phyloP scores from a whole-genome alignment of 2,797 vertebrate genomes.

The Babyrousa celebensis region DNA sequence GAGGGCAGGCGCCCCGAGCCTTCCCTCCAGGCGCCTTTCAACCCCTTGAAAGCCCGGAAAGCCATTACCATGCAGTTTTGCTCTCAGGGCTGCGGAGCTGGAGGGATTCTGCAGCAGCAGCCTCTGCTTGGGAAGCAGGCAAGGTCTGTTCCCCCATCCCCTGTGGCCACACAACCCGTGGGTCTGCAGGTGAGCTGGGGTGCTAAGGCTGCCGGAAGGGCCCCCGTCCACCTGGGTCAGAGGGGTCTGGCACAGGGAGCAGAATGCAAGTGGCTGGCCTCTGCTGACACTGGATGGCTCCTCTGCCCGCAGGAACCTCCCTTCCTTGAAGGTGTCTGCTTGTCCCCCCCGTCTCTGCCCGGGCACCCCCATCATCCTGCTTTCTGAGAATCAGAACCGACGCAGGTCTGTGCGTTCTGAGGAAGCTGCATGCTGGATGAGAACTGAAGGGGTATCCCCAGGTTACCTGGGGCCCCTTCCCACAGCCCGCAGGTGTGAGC shows the following conservation, averaged over 20 bases:
- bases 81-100: background rate
- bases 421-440: background rate
- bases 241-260: background rate
- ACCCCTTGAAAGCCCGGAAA: background rate
- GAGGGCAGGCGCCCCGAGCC: background rate
- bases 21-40: background rate
- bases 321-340: background rate
- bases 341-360: fast-evolving
- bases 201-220: no score
- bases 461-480: background rate
- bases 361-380: background rate
- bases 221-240: fast-evolving
- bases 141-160: fast-evolving
- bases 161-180: fast-evolving
- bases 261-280: fast-evolving
- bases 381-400: background rate
- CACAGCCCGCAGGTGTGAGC: background rate
- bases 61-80: fast-evolving
- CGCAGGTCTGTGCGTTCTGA: background rate
- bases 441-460: background rate
- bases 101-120: no score
- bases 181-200: background rate
- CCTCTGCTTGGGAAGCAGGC: background rate
- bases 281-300: background rate
- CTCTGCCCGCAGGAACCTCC: background rate